A percentile compares a stretch with the other conserved stretches of the same genome.
phyloP scores from a whole-genome alignment of 92 coral and sea anemone genomes.

The Parazoanthus swiftii region DNA sequence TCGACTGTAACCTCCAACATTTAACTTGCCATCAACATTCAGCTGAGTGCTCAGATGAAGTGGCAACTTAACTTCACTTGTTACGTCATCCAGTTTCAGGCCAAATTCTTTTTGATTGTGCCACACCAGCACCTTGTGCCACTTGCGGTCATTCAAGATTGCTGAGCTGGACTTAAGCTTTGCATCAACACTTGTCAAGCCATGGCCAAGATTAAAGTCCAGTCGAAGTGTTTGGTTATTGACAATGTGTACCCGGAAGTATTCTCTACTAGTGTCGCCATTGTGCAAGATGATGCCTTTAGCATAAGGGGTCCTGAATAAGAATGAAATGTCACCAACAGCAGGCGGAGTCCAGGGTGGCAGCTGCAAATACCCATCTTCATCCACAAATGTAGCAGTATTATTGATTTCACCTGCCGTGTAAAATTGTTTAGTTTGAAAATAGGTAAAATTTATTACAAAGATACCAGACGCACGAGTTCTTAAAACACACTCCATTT shows the following conservation, averaged over 20 bases:
- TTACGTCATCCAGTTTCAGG: slow-evolving; percentile 54
- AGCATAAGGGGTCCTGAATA: slow-evolving; percentile 75
- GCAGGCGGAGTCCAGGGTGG: slow-evolving; percentile 54
- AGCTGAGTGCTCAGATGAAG: slow-evolving; percentile 62
- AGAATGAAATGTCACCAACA: slow-evolving; percentile 67
- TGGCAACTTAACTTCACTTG: slow-evolving; percentile 36
- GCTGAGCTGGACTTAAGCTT: slow-evolving; percentile 27
- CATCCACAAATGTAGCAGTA: slow-evolving; percentile 82
- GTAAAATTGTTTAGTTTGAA: background rate
- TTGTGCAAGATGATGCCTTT: slow-evolving; percentile 74
- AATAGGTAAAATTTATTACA: background rate
- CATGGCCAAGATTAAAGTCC: slow-evolving; percentile 67
- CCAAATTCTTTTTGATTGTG: slow-evolving; percentile 74
- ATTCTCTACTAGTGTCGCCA: slow-evolving; percentile 62
- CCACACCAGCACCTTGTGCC: slow-evolving; percentile 73
- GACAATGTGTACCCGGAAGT: slow-evolving; percentile 57
- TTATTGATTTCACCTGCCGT: slow-evolving; percentile 67
- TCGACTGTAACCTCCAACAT: slow-evolving; percentile 64
- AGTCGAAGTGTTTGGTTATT: slow-evolving; percentile 62
- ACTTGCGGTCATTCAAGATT: slow-evolving; percentile 59
- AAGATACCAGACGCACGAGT: too few relatives aligned
- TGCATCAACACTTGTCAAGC: slow-evolving; percentile 39
- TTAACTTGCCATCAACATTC: slow-evolving; percentile 54
- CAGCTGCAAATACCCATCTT: slow-evolving; percentile 69
- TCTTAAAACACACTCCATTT: too few relatives aligned